Percentiles rank a stretch among this genome's conserved stretches.
phyloP scores from a whole-genome alignment of 2,113 vertebrate species.

The Plotosus lineatus region DNA sequence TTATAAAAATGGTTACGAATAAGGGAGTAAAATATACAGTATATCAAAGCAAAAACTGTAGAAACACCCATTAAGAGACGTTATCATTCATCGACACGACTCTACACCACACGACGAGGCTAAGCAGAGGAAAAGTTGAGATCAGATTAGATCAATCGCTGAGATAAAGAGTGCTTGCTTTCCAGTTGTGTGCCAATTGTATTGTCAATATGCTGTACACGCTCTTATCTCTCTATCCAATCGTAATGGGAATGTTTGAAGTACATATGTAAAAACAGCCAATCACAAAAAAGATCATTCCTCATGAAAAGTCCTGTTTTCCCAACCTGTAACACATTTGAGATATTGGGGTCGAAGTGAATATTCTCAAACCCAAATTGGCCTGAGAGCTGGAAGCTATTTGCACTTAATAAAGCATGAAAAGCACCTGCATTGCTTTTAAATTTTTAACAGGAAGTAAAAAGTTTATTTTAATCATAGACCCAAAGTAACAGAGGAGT shows the following conservation, averaged over 20 bases:
- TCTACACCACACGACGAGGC: neutral
- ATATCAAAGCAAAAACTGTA: neutral
- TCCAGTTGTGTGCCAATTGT: neutral
- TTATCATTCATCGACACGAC: neutral
- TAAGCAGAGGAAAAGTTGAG: neutral
- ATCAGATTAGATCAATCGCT: neutral
- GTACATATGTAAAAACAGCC: slow-evolving; percentile 43
- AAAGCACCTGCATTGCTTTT: slow-evolving; percentile 46
- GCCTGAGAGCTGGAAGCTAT: slow-evolving; percentile 46
- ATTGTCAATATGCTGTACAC: neutral
- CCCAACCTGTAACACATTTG: slow-evolving; percentile 49
- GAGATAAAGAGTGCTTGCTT: neutral
- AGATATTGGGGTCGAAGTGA: slow-evolving; percentile 43
- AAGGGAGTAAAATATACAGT: neutral
- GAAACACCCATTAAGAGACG: neutral
- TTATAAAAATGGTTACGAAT: slow-evolving; percentile 1
- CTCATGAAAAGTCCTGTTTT: slow-evolving; percentile 41
- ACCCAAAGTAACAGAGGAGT: neutral
- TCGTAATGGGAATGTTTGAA: slow-evolving; percentile 9
- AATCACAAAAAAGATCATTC: slow-evolving; percentile 38
- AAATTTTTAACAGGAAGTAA: neutral
- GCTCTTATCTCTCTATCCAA: neutral
- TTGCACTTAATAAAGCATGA: slow-evolving; percentile 48
- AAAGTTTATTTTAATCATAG: slow-evolving; percentile 38
- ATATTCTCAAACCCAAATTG: slow-evolving; percentile 47